Conservation (phyloP, 1,140 invertebrate species). For the Bombyx mandarina region DNA sequence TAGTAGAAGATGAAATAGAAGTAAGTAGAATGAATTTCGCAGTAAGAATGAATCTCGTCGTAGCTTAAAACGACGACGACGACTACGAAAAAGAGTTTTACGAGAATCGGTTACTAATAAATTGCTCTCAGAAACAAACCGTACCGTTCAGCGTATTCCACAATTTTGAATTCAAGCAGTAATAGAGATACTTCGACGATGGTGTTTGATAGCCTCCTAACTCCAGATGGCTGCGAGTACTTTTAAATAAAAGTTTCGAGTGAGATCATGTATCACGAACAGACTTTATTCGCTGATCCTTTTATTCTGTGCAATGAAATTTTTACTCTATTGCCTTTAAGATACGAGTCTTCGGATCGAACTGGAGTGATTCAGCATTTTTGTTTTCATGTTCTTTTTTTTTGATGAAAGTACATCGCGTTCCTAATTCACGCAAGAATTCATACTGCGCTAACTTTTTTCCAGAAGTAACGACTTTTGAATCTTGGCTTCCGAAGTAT, state of each 20-base stretch:
- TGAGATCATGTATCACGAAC: slow-evolving; percentile 21
- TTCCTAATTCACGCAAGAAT: slow-evolving; percentile 30
- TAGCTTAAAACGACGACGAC: too few species aligned
- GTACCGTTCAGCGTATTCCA: background rate
- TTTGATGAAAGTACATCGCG: slow-evolving; percentile 23
- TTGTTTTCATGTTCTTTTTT: slow-evolving; percentile 13
- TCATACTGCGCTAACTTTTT: slow-evolving; percentile 30
- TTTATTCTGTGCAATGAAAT: slow-evolving; percentile 8
- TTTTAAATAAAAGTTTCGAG: slow-evolving; percentile 32
- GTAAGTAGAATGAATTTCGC: too few species aligned
- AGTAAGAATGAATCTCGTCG: too few species aligned
- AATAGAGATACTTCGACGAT: slow-evolving; percentile 8
- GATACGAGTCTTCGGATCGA: slow-evolving; percentile 1
- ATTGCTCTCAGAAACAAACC: background rate
- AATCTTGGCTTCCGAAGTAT: slow-evolving; percentile 22
- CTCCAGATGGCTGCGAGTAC: slow-evolving; percentile 10
- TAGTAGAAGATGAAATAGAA: too few species aligned
- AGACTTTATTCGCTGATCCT: slow-evolving; percentile 9
- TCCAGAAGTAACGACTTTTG: slow-evolving; percentile 26
- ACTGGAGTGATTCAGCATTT: slow-evolving; percentile 3
- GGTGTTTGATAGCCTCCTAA: slow-evolving; percentile 12
- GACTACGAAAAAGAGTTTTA: too few species aligned
- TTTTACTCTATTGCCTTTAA: slow-evolving; percentile 7
- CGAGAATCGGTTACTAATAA: too few species aligned
- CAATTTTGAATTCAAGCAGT: slow-evolving; percentile 6